Conservation (phyloP, 2,113 vertebrate genomes). For the Barnardius zonarius region DNA sequence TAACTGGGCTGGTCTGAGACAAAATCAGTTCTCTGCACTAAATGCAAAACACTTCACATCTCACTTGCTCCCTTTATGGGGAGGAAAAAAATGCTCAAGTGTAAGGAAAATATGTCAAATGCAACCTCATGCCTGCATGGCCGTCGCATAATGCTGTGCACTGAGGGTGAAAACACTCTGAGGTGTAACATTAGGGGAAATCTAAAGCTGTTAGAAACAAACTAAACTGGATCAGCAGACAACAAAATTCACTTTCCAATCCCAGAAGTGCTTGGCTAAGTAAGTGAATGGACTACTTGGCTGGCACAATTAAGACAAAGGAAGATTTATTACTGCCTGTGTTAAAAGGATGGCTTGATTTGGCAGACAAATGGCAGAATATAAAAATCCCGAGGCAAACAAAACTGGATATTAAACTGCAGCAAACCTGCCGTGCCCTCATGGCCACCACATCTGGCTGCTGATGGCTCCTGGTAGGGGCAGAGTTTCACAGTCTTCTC, state of each 20-base stretch:
- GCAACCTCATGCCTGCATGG: neutral
- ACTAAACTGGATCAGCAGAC: neutral
- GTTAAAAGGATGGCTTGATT: neutral
- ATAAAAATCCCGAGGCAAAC: neutral
- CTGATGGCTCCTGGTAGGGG: neutral
- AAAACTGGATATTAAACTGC: neutral
- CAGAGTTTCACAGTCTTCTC: neutral
- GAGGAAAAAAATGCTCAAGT: neutral
- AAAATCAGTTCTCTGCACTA: neutral
- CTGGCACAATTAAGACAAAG: neutral
- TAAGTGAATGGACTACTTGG: neutral
- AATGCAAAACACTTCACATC: neutral
- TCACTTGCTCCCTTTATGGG: neutral
- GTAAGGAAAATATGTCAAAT: neutral
- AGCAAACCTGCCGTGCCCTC: neutral
- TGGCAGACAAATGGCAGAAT: neutral
- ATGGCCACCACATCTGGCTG: fast-evolving
- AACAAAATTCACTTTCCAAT: neutral
- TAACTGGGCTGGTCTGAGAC: neutral
- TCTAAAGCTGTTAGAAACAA: neutral
- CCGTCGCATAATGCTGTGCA: neutral
- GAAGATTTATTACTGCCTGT: neutral
- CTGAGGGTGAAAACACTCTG: neutral
- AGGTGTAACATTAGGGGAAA: neutral
- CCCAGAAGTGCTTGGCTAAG: neutral